Evolutionary conservation across 2,113 vertebrate species (phyloP).

Genomic region (Chionodraco myersi): DNA sequence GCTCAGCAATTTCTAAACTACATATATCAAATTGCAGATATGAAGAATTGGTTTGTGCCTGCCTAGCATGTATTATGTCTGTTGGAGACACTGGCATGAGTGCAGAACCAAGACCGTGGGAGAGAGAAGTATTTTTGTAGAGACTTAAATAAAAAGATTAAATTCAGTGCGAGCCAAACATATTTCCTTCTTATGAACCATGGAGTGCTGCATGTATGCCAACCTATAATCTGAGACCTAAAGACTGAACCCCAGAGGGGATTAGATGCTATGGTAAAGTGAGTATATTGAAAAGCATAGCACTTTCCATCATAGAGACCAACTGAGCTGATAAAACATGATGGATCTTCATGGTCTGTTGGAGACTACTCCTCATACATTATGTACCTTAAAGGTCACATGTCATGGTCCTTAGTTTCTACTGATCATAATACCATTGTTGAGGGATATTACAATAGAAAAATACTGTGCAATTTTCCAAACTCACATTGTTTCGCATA

Average conservation of each 20-base stretch:
- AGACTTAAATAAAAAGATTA: constrained; percentile 72
- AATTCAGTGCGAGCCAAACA: constrained; percentile 61
- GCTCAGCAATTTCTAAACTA: constrained; percentile 54
- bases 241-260: constrained; percentile 41
- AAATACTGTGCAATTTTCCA: too few relatives aligned
- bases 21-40: constrained; percentile 70
- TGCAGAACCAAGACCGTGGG: constrained; percentile 56
- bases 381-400: background rate
- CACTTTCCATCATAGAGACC: constrained; percentile 36
- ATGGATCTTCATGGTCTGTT: constrained; percentile 21
- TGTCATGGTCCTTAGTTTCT: too few relatives aligned
- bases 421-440: too few relatives aligned
- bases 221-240: constrained; percentile 53
- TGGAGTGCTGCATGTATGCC: constrained; percentile 58
- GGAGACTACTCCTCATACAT: constrained; percentile 1
- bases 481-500: too few relatives aligned
- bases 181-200: constrained; percentile 65
- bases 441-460: too few relatives aligned
- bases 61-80: constrained; percentile 62
- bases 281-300: constrained; percentile 56
- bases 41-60: constrained; percentile 54
- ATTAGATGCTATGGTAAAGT: constrained; percentile 53
- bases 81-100: constrained; percentile 63
- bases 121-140: constrained; percentile 55
- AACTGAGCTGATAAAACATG: constrained; percentile 44